phyloP scores from a whole-genome alignment of 2,888 invertebrate genomes.

The Acleris sparsana region DNA sequence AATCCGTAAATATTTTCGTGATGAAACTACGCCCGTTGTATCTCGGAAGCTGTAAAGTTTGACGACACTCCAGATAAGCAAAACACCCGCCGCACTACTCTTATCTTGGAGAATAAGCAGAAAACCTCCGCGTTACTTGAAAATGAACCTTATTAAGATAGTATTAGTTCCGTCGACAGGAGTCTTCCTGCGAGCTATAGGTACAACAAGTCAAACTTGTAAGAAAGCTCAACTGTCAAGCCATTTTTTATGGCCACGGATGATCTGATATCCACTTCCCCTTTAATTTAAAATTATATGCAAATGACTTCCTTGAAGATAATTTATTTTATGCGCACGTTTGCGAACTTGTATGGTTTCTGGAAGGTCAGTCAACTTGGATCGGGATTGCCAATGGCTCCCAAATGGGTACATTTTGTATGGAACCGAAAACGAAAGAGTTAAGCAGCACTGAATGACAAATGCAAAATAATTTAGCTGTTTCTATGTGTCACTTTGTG shows the following conservation, averaged over 20 bases:
- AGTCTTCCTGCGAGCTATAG: background rate
- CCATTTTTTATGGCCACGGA: conserved; percentile 43
- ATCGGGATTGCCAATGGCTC: too few relatives aligned
- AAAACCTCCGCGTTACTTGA: background rate
- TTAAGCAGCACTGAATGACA: too few relatives aligned
- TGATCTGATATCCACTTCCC: conserved; percentile 55
- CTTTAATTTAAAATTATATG: conserved; percentile 45
- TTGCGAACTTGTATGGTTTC: conserved; percentile 33
- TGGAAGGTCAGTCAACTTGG: conserved; percentile 36
- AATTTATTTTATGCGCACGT: conserved; percentile 43
- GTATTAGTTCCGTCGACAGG: background rate
- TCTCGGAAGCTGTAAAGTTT: conserved; percentile 10
- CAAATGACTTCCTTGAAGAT: conserved; percentile 44
- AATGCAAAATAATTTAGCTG: too few relatives aligned
- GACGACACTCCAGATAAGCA: conserved; percentile 18
- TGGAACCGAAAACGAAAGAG: too few relatives aligned
- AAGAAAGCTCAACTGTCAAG: conserved; percentile 1
- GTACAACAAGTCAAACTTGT: too few relatives aligned
- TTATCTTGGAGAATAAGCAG: conserved; percentile 7
- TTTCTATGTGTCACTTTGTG: too few relatives aligned
- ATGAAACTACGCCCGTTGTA: background rate
- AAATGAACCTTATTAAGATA: background rate
- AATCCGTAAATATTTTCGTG: too few relatives aligned
- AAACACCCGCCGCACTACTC: background rate
- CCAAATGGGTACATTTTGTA: too few relatives aligned